Evolutionary conservation across 2,113 vertebrate species (phyloP).

Genomic region (Serinus canaria): DNA sequence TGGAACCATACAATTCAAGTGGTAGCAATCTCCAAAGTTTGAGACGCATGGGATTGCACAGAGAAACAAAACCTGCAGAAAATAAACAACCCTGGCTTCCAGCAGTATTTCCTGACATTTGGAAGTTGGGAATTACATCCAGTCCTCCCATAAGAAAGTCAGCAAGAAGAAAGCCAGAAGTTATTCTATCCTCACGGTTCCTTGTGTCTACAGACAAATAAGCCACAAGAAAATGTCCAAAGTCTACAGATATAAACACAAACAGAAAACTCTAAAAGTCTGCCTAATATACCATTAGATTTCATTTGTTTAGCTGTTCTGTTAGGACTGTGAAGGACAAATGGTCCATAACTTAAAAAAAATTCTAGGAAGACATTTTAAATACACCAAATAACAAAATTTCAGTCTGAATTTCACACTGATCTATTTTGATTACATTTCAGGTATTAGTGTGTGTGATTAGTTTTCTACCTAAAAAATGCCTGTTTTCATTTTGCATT

Average conservation of each 20-base stretch:
- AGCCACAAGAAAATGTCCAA: not conserved
- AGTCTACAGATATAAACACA: not conserved
- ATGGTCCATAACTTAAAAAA: not conserved
- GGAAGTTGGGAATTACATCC: not conserved
- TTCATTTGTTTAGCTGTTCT: not conserved
- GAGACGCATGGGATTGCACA: not conserved
- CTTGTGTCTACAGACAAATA: not conserved
- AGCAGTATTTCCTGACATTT: not conserved
- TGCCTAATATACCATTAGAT: not conserved
- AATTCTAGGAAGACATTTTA: not conserved
- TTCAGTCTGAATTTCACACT: not conserved
- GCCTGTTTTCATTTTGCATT: not conserved
- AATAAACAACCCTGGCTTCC: not conserved
- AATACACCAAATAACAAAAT: not conserved
- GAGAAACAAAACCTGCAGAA: not conserved
- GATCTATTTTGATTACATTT: not conserved
- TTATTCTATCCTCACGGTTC: not conserved
- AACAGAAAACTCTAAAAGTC: not conserved
- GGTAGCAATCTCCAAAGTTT: not conserved
- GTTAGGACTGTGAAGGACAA: not conserved
- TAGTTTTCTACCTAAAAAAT: not conserved
- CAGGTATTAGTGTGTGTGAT: not conserved
- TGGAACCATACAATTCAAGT: not conserved
- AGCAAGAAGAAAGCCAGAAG: not conserved
- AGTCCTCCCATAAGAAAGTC: not conserved